A percentile compares a stretch with the other conserved stretches of the same genome.
phyloP scores from a whole-genome alignment of 1,140 invertebrate genomes.

The Octopus sinensis region DNA sequence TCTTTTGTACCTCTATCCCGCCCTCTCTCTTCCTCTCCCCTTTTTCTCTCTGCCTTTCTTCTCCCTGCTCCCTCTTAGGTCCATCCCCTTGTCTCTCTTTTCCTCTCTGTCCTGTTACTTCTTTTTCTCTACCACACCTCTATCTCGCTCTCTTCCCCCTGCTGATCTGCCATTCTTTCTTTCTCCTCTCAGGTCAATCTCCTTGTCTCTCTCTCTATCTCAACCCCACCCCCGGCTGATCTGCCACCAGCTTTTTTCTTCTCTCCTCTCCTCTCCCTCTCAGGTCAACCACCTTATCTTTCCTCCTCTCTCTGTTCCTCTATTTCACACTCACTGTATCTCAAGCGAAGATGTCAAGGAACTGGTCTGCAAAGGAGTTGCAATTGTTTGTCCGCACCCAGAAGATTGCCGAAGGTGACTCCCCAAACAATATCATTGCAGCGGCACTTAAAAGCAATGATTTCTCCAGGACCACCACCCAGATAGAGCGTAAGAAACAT shows the following conservation, averaged over 20 bases:
- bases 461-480: too few relatives aligned
- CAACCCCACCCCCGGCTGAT: background rate
- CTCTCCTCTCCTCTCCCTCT: background rate
- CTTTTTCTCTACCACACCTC: background rate
- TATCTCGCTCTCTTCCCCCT: too few relatives aligned
- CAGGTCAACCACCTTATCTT: background rate
- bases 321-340: background rate
- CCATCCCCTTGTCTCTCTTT: background rate
- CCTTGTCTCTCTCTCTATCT: background rate
- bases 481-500: too few relatives aligned
- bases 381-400: too few relatives aligned
- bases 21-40: too few relatives aligned
- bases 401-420: background rate
- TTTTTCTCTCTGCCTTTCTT: background rate
- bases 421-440: background rate
- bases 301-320: background rate
- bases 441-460: too few relatives aligned
- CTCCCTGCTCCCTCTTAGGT: background rate
- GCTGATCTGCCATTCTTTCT: background rate
- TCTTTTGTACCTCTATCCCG: too few relatives aligned
- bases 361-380: too few relatives aligned
- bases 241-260: background rate
- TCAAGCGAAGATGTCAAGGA: background rate
- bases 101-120: background rate
- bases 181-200: background rate